Evolutionary conservation across 2,113 vertebrate genomes (phyloP).

Genomic region (Thunnus thynnus): DNA sequence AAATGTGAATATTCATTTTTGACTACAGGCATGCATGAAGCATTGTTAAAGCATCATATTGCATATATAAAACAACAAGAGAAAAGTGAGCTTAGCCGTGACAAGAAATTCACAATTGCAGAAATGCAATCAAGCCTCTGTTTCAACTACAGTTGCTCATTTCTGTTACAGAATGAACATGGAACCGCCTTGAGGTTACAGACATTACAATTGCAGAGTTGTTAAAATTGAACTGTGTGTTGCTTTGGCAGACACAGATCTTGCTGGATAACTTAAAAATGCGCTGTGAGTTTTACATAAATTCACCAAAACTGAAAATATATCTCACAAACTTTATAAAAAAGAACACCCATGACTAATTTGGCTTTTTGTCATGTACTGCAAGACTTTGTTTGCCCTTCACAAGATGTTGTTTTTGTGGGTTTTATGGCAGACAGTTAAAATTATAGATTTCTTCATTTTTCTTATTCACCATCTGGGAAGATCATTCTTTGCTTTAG

Average conservation of each 20-base stretch:
- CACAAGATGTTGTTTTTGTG: slow-evolving; percentile 19
- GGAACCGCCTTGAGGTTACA: slow-evolving; percentile 9
- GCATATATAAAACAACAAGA: slow-evolving; percentile 3
- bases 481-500: slow-evolving; percentile 11
- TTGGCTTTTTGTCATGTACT: background rate
- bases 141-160: background rate
- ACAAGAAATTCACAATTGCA: background rate
- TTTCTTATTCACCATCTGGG: slow-evolving; percentile 11
- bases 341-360: background rate
- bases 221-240: background rate
- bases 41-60: background rate
- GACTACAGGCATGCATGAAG: background rate
- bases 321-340: background rate
- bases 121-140: background rate
- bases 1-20: background rate
- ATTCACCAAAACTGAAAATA: background rate
- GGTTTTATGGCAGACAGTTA: background rate
- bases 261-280: background rate
- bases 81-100: background rate
- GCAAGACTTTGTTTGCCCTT: background rate
- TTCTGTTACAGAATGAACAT: background rate
- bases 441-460: slow-evolving; percentile 13
- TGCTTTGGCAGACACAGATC: background rate
- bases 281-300: background rate
- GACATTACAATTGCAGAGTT: background rate